These are phyloP conservation scores for Andrena trimmerana DNA, from an alignment of 2,888 invertebrate species.

Conservation along the genomic window DNA sequence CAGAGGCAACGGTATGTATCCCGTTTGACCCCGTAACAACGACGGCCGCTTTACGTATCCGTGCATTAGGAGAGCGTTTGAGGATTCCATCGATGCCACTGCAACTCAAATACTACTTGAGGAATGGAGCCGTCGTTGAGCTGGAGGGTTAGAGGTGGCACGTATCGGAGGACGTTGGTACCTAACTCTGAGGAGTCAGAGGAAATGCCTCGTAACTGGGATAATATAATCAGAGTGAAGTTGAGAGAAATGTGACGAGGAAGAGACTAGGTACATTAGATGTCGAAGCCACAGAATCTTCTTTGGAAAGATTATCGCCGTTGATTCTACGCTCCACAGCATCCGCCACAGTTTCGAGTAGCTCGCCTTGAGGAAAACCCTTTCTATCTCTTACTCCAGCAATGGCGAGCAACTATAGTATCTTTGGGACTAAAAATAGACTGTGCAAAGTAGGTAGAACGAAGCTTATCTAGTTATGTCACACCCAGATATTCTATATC, in stretches of 20 bases:
- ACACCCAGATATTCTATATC: neutral
- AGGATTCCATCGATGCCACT: slow-evolving; percentile 52
- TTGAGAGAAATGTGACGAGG: neutral
- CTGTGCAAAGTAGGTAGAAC: neutral
- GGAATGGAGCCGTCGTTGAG: slow-evolving; percentile 21
- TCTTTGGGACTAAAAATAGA: neutral
- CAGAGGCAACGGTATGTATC: slow-evolving; percentile 62
- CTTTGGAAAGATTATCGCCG: too few species aligned
- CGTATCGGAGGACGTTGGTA: slow-evolving; percentile 13
- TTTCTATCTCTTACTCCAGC: neutral
- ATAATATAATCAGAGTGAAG: neutral
- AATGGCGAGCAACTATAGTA: neutral
- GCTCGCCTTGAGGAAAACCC: neutral
- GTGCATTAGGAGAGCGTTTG: slow-evolving; percentile 52
- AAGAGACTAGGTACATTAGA: neutral
- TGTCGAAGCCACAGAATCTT: too few species aligned
- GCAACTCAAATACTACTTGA: slow-evolving; percentile 45
- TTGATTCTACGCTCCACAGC: neutral
- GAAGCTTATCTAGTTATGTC: neutral
- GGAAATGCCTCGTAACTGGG: neutral
- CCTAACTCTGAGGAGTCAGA: neutral
- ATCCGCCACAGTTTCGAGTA: too few species aligned
- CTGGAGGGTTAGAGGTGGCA: slow-evolving; percentile 9
- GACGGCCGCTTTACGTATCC: slow-evolving; percentile 51
- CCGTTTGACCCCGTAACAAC: slow-evolving; percentile 60